These are phyloP conservation scores for Geococcyx californianus DNA, from an alignment of 2,113 vertebrate species.

Conservation along the genomic window DNA sequence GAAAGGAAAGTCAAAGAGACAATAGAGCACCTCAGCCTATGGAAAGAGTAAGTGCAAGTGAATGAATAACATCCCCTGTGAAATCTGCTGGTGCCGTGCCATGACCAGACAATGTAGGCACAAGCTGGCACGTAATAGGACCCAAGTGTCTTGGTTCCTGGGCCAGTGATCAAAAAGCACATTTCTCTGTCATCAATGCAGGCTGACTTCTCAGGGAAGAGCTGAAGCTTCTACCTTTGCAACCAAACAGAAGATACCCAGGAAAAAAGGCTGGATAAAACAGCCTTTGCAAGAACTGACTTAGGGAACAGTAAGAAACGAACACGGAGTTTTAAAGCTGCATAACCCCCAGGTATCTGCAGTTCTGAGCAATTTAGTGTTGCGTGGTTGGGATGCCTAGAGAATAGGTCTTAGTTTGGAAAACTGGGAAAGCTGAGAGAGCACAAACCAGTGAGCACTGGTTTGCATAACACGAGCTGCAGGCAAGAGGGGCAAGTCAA, in stretches of 20 bases:
- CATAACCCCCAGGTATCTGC: not conserved
- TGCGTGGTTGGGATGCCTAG: not conserved
- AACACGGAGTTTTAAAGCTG: not conserved
- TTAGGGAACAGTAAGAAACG: not conserved
- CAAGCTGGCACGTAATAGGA: not conserved
- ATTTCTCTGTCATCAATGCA: not conserved
- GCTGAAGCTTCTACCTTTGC: not conserved
- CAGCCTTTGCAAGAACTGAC: not conserved
- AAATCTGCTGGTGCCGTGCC: not conserved
- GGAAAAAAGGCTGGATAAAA: not conserved
- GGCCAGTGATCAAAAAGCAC: not conserved
- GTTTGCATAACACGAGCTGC: not conserved
- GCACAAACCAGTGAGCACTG: not conserved
- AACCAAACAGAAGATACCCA: not conserved
- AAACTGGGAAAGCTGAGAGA: not conserved
- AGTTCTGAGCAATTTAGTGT: not conserved
- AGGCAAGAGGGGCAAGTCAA: not conserved
- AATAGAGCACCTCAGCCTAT: not conserved
- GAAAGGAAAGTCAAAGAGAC: not conserved
- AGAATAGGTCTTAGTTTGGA: not conserved
- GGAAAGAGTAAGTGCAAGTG: not conserved
- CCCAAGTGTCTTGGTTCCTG: not conserved
- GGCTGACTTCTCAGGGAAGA: not conserved
- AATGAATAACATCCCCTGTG: not conserved
- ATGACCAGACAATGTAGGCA: not conserved